Evolutionary conservation across 2,113 vertebrate species (phyloP).

Genomic region (Fregata magnificens): DNA sequence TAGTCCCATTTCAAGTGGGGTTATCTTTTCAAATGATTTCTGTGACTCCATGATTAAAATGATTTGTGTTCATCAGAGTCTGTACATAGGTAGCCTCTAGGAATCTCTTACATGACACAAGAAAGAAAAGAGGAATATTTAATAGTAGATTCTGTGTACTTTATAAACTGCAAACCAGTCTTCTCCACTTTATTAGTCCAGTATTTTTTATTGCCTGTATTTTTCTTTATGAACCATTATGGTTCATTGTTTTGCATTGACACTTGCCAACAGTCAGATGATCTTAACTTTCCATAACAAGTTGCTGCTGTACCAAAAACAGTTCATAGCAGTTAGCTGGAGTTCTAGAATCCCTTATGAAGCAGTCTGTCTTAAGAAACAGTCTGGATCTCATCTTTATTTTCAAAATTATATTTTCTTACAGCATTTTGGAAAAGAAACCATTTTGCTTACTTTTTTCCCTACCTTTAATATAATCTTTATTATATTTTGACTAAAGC

Average conservation of each 20-base stretch:
- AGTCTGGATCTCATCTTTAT: not conserved
- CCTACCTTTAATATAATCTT: not conserved
- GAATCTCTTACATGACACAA: not conserved
- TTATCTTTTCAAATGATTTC: not conserved
- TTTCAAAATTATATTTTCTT: not conserved
- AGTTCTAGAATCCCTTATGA: not conserved
- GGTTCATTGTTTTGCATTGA: not conserved
- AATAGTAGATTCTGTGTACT: not conserved
- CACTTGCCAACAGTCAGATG: not conserved
- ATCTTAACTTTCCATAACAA: not conserved
- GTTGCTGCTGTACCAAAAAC: not conserved
- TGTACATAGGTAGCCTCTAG: not conserved
- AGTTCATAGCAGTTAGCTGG: not conserved
- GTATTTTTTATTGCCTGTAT: not conserved
- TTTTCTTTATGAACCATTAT: not conserved
- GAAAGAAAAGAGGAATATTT: not conserved
- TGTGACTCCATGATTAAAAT: not conserved
- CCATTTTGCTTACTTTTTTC: not conserved
- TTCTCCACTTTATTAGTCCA: not conserved
- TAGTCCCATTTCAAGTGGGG: not conserved
- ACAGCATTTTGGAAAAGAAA: not conserved
- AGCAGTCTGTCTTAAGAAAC: not conserved
- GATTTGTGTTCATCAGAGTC: not conserved
- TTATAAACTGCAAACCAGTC: not conserved
- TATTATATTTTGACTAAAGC: not conserved